These are phyloP conservation scores for Carassius carassius DNA, from an alignment of 2,113 vertebrate genomes.

Conservation along the genomic window DNA sequence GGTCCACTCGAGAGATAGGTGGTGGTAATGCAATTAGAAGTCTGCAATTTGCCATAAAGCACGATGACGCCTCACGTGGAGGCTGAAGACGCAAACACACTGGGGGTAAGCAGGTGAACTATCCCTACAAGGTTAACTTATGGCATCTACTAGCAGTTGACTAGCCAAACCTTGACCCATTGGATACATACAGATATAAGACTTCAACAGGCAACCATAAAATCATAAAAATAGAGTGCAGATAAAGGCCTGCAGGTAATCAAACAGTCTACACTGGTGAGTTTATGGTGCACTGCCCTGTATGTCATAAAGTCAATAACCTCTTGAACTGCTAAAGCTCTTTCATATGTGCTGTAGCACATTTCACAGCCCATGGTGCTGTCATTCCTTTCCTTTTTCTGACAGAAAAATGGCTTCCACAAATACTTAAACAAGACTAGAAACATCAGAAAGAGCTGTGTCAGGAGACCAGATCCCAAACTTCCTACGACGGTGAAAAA, in stretches of 20 bases:
- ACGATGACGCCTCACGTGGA: too few species aligned
- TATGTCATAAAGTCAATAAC: conserved; percentile 3
- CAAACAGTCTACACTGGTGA: not conserved
- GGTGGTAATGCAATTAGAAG: too few species aligned
- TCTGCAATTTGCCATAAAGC: too few species aligned
- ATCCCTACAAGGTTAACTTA: too few species aligned
- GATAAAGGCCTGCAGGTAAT: not conserved
- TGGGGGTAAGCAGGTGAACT: too few species aligned
- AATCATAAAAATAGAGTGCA: not conserved
- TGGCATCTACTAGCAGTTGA: not conserved
- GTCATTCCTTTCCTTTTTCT: conserved; percentile 3
- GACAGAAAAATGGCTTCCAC: not conserved
- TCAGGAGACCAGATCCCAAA: not conserved
- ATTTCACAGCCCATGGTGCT: not conserved
- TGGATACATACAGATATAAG: not conserved
- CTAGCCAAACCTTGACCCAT: not conserved
- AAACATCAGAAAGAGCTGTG: not conserved
- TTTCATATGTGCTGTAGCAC: not conserved
- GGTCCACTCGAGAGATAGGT: too few species aligned
- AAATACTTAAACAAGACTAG: not conserved
- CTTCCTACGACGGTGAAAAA: not conserved
- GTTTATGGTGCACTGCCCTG: not conserved
- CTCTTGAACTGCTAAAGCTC: not conserved
- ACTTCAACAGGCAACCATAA: not conserved
- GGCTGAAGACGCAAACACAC: too few species aligned